A percentile compares a stretch with the other conserved stretches of the same genome.
Evolutionary conservation across 1,140 invertebrate species (phyloP).

Genomic region (Cydia strobilella): DNA sequence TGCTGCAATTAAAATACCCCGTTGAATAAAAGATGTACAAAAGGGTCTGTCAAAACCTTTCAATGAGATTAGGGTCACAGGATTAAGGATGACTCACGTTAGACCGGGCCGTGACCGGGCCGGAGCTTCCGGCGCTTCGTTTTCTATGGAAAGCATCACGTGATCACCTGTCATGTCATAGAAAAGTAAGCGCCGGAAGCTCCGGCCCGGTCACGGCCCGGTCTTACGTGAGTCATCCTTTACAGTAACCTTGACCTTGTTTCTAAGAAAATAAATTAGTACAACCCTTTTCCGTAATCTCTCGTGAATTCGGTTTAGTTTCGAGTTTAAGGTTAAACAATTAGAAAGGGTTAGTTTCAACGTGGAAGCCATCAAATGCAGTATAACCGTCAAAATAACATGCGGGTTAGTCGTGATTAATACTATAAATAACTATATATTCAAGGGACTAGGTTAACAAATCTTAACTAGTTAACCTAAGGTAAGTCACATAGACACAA

Average conservation of each 20-base stretch:
- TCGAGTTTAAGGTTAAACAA: background rate
- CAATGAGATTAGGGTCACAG: slow-evolving; percentile 21
- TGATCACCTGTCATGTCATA: too few relatives aligned
- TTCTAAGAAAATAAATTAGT: background rate
- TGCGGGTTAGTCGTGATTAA: background rate
- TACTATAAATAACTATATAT: too few relatives aligned
- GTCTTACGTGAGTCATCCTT: too few relatives aligned
- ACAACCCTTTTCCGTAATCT: slow-evolving; percentile 5
- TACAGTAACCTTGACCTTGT: slow-evolving; percentile 23
- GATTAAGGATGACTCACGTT: too few relatives aligned
- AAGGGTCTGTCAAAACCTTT: slow-evolving; percentile 18
- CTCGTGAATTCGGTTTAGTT: background rate
- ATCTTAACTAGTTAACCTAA: too few relatives aligned
- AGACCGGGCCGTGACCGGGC: too few relatives aligned
- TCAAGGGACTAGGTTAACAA: too few relatives aligned
- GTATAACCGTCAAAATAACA: background rate
- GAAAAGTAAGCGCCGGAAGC: too few relatives aligned
- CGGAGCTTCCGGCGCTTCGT: too few relatives aligned
- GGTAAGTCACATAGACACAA: too few relatives aligned
- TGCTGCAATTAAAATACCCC: slow-evolving; percentile 17
- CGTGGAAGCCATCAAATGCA: background rate
- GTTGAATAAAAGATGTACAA: slow-evolving; percentile 27
- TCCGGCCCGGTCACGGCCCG: too few relatives aligned
- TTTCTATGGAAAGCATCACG: too few relatives aligned
- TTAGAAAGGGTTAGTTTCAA: background rate